Percentiles rank a stretch among this genome's conserved stretches.
phyloP scores from a whole-genome alignment of 1,140 invertebrate species.

The Periplaneta americana region DNA sequence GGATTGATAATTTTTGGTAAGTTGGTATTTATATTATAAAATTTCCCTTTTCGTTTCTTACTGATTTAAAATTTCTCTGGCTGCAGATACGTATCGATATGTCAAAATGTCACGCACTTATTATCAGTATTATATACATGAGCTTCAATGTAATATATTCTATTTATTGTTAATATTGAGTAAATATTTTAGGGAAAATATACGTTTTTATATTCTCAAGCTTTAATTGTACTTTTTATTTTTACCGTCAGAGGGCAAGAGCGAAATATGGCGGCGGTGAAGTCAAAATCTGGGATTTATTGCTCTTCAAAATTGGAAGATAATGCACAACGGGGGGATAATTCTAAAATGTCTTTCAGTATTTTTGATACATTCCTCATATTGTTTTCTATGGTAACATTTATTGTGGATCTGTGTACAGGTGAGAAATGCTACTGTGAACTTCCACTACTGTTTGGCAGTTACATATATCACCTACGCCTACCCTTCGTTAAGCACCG shows the following conservation, averaged over 20 bases:
- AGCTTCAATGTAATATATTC: no score
- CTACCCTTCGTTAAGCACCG: not conserved
- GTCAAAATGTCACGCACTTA: no score
- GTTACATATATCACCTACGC: not conserved
- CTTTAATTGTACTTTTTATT: not conserved
- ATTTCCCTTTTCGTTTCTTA: no score
- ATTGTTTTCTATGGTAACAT: slow-evolving; percentile 4
- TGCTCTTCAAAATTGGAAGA: slow-evolving; percentile 3
- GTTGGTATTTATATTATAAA: no score
- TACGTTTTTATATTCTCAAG: no score
- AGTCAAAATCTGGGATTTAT: slow-evolving; percentile 8
- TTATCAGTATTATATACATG: no score
- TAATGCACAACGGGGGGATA: not conserved
- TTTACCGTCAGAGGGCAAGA: not conserved
- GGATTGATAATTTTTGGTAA: no score
- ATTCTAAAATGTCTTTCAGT: not conserved
- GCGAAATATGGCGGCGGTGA: slow-evolving; percentile 12
- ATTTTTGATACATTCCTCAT: slow-evolving; percentile 1
- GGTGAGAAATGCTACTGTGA: not conserved
- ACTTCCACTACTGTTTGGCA: not conserved
- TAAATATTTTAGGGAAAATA: no score
- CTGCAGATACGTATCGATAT: no score
- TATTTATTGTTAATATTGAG: no score
- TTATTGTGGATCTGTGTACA: slow-evolving; percentile 11
- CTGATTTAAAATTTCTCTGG: no score